These are phyloP conservation scores for Leucoraja erinaceus DNA, from an alignment of 2,113 vertebrate genomes.

Conservation along the genomic window DNA sequence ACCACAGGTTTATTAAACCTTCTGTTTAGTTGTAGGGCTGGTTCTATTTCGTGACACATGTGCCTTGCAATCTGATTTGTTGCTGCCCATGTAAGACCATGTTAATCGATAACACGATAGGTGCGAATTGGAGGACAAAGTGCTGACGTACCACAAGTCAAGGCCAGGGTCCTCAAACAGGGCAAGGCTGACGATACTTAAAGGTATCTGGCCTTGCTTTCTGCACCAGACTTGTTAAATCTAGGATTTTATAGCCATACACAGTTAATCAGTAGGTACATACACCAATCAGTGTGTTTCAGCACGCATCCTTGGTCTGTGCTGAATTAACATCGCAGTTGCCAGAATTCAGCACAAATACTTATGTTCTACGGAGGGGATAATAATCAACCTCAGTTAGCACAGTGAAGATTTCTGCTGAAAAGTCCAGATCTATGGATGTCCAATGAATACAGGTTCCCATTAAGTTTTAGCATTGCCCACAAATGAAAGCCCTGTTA, in stretches of 20 bases:
- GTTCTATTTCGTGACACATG: neutral
- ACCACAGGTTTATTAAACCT: neutral
- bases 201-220: neutral
- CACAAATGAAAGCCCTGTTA: neutral
- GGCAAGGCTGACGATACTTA: slow-evolving; percentile 18
- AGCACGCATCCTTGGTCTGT: neutral
- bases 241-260: slow-evolving; percentile 1
- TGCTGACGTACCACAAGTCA: slow-evolving; percentile 23
- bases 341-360: neutral
- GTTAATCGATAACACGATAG: neutral
- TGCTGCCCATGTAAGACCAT: neutral
- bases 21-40: slow-evolving; percentile 12
- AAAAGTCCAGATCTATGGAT: neutral
- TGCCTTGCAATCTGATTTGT: neutral
- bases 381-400: neutral
- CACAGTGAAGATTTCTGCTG: neutral
- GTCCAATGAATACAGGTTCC: too few relatives aligned
- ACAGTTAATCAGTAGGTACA: slow-evolving; percentile 8
- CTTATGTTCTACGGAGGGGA: neutral
- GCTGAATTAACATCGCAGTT: neutral
- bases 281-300: neutral
- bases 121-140: neutral
- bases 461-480: neutral
- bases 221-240: neutral
- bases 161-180: slow-evolving; percentile 30